phyloP scores from a whole-genome alignment of 35 echinoderm and acorn worm species.

The Antedon bifida region DNA sequence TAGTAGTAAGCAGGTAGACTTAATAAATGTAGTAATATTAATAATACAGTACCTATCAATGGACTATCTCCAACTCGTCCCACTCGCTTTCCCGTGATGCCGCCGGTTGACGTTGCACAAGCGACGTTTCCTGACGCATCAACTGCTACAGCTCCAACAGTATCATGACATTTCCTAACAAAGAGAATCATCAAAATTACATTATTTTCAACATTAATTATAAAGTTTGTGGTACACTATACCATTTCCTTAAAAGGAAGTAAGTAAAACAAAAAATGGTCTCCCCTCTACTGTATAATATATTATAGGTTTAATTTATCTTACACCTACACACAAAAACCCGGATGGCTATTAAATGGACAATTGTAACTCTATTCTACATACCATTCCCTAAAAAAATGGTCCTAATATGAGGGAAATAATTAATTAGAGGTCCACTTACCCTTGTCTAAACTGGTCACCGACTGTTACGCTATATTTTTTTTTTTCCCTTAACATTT shows the following conservation, averaged over 20 bases:
- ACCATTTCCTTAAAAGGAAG: no score
- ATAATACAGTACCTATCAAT: conserved; percentile 73
- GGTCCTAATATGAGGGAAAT: no score
- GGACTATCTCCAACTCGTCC: conserved; percentile 84
- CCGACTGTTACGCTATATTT: background rate
- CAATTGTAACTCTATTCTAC: no score
- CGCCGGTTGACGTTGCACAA: conserved; percentile 78
- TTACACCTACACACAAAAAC: no score
- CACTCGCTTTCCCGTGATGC: conserved; percentile 31
- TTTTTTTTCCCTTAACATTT: background rate
- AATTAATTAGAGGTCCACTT: background rate
- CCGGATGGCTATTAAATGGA: no score
- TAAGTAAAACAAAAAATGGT: no score
- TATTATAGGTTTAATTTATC: no score
- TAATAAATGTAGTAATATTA: no score
- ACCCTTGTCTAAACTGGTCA: background rate
- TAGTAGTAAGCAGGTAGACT: no score
- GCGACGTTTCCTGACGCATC: conserved; percentile 52
- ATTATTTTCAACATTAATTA: background rate
- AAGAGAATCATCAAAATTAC: background rate
- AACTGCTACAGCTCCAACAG: conserved; percentile 84
- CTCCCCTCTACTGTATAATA: no score
- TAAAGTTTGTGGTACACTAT: no score
- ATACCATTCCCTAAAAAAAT: no score
- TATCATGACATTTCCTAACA: conserved; percentile 29